These are phyloP conservation scores for Philopedon plagiatum DNA, from an alignment of 2,888 invertebrate genomes.

Conservation along the genomic window DNA sequence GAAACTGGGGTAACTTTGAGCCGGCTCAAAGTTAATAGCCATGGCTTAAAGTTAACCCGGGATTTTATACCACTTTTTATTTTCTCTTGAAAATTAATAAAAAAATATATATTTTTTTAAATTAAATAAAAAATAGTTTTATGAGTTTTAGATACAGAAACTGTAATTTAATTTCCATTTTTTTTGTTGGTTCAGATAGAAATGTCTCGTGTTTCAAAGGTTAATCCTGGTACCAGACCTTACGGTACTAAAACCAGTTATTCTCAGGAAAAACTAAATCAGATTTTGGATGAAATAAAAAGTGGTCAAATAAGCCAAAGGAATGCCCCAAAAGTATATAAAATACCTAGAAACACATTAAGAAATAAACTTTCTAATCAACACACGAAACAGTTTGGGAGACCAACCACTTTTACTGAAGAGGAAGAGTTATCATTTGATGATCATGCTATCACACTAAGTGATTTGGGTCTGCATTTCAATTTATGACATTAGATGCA, in stretches of 20 bases:
- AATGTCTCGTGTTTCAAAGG: conserved; percentile 5
- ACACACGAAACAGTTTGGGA: conserved; percentile 11
- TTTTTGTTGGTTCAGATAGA: too few species aligned
- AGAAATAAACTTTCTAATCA: conserved; percentile 22
- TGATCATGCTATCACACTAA: conserved; percentile 22
- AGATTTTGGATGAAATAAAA: conserved; percentile 15
- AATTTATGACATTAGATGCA: neutral
- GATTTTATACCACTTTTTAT: too few species aligned
- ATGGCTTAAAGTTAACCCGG: too few species aligned
- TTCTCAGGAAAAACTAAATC: conserved; percentile 20
- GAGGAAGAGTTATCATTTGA: conserved; percentile 32
- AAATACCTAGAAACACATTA: too few species aligned
- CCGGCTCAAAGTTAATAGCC: conserved; percentile 5
- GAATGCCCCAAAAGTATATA: neutral
- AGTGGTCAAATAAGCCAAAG: conserved; percentile 30
- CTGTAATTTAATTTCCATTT: too few species aligned
- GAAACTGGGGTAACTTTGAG: conserved; percentile 17
- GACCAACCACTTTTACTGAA: conserved; percentile 21
- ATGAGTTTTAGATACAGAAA: too few species aligned
- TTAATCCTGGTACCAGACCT: conserved; percentile 31
- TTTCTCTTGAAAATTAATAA: too few species aligned
- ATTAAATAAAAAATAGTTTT: too few species aligned
- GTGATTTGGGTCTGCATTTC: conserved; percentile 25
- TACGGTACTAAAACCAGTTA: conserved; percentile 25
- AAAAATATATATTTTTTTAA: too few species aligned